phyloP scores from a whole-genome alignment of 2,888 invertebrate species.

The Dryobotodes eremita region DNA sequence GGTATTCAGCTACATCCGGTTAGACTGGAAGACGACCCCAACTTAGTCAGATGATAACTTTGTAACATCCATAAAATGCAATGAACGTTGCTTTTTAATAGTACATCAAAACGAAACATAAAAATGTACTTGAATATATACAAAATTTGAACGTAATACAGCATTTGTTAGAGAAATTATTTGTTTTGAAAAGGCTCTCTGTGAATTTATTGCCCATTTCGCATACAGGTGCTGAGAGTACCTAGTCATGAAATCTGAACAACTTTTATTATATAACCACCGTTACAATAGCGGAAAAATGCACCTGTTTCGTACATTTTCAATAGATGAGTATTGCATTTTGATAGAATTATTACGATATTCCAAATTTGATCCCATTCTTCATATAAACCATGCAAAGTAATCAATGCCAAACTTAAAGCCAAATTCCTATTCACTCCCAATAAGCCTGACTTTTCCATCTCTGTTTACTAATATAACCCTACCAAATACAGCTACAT shows the following conservation, averaged over 20 bases:
- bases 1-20: too few relatives aligned
- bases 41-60: too few relatives aligned
- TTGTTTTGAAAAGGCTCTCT: background rate
- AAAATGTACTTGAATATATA: background rate
- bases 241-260: background rate
- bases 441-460: constrained; percentile 7
- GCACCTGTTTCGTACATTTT: background rate
- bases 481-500: constrained; percentile 30
- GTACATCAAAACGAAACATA: constrained; percentile 24
- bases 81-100: constrained; percentile 36
- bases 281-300: background rate
- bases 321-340: background rate
- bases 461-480: constrained; percentile 20
- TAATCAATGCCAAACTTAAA: background rate
- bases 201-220: background rate
- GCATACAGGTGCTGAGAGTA: background rate
- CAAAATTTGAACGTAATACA: background rate
- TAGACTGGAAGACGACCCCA: too few relatives aligned
- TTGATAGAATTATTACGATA: background rate
- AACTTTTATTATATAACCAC: background rate
- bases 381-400: background rate
- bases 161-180: background rate
- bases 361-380: background rate
- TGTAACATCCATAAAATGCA: constrained; percentile 37
- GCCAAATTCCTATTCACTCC: background rate